These are phyloP conservation scores for Drosophila multiciliata DNA, from an alignment of 2,888 invertebrate genomes.

Conservation along the genomic window DNA sequence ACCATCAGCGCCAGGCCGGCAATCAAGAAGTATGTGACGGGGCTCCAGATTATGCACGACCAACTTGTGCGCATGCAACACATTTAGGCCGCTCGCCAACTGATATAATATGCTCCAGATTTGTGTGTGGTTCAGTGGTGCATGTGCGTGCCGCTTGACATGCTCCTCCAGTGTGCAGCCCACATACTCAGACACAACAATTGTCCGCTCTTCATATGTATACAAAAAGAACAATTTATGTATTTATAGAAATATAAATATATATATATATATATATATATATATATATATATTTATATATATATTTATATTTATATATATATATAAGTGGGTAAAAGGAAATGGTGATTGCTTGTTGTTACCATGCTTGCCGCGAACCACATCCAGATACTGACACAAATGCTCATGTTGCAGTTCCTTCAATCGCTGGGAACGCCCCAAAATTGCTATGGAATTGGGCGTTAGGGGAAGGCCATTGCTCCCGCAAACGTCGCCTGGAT, in stretches of 20 bases:
- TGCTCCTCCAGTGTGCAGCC: slow-evolving; percentile 88
- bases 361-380: slow-evolving; percentile 98
- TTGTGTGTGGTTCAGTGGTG: slow-evolving; percentile 83
- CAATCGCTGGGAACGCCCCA: slow-evolving; percentile 94
- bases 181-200: slow-evolving; percentile 92
- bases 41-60: slow-evolving; percentile 92
- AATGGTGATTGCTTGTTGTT: slow-evolving; percentile 52
- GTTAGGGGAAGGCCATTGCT: slow-evolving; percentile 98
- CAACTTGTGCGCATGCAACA: slow-evolving; percentile 90
- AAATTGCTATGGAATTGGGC: slow-evolving; percentile 97
- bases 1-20: slow-evolving; percentile 82
- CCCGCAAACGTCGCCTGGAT: slow-evolving; percentile 96
- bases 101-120: slow-evolving; percentile 90
- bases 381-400: slow-evolving; percentile 95
- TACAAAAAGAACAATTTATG: background rate
- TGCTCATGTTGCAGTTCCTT: slow-evolving; percentile 92
- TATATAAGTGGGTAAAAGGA: background rate
- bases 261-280: background rate
- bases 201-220: slow-evolving; percentile 87
- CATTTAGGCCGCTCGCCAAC: slow-evolving; percentile 89
- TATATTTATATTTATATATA: background rate
- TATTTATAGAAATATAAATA: background rate
- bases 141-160: slow-evolving; percentile 82
- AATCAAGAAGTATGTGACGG: slow-evolving; percentile 91
- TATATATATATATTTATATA: background rate